phyloP scores from a whole-genome alignment of 2,888 invertebrate genomes.

The Morpho achilles region DNA sequence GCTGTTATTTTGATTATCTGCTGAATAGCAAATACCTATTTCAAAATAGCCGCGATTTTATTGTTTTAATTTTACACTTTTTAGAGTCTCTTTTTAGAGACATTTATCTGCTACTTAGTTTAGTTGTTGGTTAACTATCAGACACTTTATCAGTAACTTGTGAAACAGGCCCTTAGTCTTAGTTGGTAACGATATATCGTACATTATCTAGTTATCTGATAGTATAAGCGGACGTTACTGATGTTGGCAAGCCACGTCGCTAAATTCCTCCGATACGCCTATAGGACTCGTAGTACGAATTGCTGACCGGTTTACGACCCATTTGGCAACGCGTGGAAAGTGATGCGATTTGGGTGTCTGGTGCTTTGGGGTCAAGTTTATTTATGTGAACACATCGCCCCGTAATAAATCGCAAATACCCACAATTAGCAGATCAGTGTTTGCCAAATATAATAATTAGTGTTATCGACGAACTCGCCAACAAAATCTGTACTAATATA shows the following conservation, averaged over 20 bases:
- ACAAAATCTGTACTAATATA: too few species aligned
- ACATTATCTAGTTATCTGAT: too few species aligned
- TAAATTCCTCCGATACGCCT: constrained; percentile 8
- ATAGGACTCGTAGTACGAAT: constrained; percentile 22
- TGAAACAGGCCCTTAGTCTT: too few species aligned
- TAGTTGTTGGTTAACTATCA: too few species aligned
- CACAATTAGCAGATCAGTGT: not conserved
- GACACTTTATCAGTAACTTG: too few species aligned
- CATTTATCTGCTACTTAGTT: not conserved
- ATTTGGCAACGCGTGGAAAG: constrained; percentile 28
- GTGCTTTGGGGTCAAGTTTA: constrained; percentile 22
- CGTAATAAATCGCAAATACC: not conserved
- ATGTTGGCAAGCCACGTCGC: constrained; percentile 41
- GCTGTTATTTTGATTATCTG: too few species aligned
- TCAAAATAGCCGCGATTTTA: too few species aligned
- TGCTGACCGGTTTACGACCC: constrained; percentile 27
- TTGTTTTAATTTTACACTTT: too few species aligned
- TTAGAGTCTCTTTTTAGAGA: too few species aligned
- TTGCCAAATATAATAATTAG: not conserved
- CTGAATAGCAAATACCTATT: too few species aligned
- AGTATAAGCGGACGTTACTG: constrained; percentile 14
- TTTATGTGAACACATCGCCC: constrained; percentile 17
- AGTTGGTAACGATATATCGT: too few species aligned
- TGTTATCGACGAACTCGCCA: too few species aligned
- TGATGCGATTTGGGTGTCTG: constrained; percentile 12